phyloP scores from a whole-genome alignment of 2,888 invertebrate species.

The Lordiphosa fenestrarum region DNA sequence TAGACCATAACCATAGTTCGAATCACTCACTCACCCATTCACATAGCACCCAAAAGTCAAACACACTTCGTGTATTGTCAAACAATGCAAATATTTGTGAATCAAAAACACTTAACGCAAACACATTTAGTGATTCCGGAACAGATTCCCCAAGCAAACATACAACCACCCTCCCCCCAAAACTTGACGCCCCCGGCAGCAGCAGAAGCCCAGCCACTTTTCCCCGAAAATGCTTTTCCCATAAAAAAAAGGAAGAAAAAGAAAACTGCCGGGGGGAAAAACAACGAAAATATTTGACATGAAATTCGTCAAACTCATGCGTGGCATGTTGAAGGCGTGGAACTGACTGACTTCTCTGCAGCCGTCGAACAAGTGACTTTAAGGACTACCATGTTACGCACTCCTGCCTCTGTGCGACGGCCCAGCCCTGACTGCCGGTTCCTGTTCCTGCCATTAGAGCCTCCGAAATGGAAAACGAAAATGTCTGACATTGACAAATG shows the following conservation, averaged over 20 bases:
- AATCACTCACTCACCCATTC: background rate
- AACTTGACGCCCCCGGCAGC: slow-evolving; percentile 11
- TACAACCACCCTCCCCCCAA: no score
- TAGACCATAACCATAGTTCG: no score
- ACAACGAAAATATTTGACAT: slow-evolving; percentile 75
- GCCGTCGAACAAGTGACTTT: slow-evolving; percentile 56
- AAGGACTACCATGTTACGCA: slow-evolving; percentile 34
- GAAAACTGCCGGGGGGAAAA: slow-evolving; percentile 47
- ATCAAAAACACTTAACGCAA: slow-evolving; percentile 70
- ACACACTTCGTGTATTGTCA: background rate
- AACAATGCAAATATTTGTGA: slow-evolving; percentile 76
- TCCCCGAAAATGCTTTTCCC: slow-evolving; percentile 67
- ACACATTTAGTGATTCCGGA: slow-evolving; percentile 65
- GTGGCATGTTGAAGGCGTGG: slow-evolving; percentile 28
- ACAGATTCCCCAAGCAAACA: slow-evolving; percentile 39
- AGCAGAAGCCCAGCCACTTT: slow-evolving; percentile 32
- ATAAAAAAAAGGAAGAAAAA: slow-evolving; percentile 47
- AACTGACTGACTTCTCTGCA: slow-evolving; percentile 39
- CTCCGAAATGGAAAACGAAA: slow-evolving; percentile 78
- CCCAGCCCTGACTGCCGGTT: slow-evolving; percentile 18
- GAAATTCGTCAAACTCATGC: slow-evolving; percentile 75
- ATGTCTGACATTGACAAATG: slow-evolving; percentile 81
- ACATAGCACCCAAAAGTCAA: background rate
- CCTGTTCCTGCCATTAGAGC: slow-evolving; percentile 60
- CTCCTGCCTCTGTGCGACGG: slow-evolving; percentile 14